A percentile compares a stretch with the other conserved stretches of the same genome.
Conservation (phyloP, 2,113 vertebrate genomes). For the Cathartes aura region DNA sequence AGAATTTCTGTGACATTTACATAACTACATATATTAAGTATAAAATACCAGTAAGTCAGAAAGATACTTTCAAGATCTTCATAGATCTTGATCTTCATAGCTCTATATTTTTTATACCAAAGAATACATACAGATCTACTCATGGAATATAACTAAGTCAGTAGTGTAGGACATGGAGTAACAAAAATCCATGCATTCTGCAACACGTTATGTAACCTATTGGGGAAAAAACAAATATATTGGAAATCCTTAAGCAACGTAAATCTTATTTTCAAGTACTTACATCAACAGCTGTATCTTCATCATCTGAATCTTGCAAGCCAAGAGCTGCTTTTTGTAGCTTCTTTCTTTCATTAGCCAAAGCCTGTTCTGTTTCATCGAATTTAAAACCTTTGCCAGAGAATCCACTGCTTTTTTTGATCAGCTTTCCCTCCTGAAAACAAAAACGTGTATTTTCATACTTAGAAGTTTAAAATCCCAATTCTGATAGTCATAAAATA, state of each 20-base stretch:
- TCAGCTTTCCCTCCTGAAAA: conserved; percentile 91
- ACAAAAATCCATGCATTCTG: background rate
- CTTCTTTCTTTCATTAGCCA: conserved; percentile 98
- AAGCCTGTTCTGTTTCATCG: conserved; percentile 95
- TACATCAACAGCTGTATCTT: conserved; percentile 94
- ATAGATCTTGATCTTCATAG: background rate
- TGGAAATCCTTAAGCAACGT: background rate
- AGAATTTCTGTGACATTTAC: background rate
- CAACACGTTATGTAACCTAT: background rate
- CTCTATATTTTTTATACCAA: accelerated
- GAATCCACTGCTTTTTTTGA: conserved; percentile 98
- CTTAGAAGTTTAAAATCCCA: background rate
- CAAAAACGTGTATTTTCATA: background rate
- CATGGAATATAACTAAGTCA: background rate
- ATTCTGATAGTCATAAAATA: background rate
- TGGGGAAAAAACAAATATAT: background rate
- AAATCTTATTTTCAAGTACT: conserved; percentile 60
- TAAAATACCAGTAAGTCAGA: background rate
- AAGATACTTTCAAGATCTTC: background rate
- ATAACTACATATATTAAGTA: background rate
- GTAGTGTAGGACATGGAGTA: background rate
- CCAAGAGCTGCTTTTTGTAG: conserved; percentile 96
- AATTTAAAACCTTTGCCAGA: conserved; percentile 99
- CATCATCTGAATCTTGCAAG: conserved; percentile 96
- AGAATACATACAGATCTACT: background rate